Conservation (phyloP, 2,888 invertebrate genomes). For the Ophioninae sp. region DNA sequence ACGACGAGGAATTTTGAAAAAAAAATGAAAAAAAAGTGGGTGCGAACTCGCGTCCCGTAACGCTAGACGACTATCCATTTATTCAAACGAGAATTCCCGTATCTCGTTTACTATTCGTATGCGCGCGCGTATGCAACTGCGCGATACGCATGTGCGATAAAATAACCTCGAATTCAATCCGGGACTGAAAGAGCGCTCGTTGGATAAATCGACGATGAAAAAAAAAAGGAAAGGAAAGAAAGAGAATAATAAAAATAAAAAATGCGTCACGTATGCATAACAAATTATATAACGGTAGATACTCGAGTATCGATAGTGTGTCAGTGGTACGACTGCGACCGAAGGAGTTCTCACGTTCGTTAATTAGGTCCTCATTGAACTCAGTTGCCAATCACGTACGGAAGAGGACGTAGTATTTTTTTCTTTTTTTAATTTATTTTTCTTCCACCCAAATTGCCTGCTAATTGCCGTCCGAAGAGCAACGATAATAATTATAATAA, state of each 20-base stretch:
- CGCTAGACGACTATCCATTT: not conserved
- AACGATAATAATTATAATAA: too few relatives aligned
- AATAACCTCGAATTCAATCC: constrained; percentile 42
- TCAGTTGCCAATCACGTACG: constrained; percentile 7
- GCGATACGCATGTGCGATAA: constrained; percentile 14
- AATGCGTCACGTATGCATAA: constrained; percentile 51
- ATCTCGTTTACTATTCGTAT: not conserved
- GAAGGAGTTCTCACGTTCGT: constrained; percentile 51
- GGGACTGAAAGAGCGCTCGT: not conserved
- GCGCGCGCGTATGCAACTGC: not conserved
- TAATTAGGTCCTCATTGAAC: constrained; percentile 43
- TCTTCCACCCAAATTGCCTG: too few relatives aligned
- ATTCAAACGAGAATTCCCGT: not conserved
- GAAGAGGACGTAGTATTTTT: not conserved
- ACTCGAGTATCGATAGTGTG: constrained; percentile 20
- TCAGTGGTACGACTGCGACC: constrained; percentile 38
- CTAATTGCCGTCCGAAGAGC: too few relatives aligned
- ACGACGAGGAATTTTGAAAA: too few relatives aligned
- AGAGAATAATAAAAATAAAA: too few relatives aligned
- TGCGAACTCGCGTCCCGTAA: not conserved
- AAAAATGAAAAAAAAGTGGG: not conserved
- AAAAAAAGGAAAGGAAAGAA: too few relatives aligned
- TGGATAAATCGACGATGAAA: not conserved
- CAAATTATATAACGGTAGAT: constrained; percentile 60
- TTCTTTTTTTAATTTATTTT: too few relatives aligned